Base-by-base conservation (phyloP, 2,888 invertebrate genomes). In the Cheilosia pagana region DNA sequence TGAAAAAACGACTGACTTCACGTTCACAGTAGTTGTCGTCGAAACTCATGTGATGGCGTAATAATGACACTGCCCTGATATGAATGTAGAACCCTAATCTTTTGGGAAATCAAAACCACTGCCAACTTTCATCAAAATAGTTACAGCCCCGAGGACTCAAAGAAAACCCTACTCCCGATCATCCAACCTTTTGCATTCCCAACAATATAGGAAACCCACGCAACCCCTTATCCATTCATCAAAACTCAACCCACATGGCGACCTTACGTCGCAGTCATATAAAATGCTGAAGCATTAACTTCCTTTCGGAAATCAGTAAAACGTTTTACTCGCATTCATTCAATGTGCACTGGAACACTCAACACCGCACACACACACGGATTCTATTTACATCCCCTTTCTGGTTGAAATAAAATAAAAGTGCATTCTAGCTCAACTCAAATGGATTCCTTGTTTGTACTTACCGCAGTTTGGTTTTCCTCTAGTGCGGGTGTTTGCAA, bases 401-500 rank as follows among this genome's bases (percentile, higher is more conserved):
- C 70, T 48, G 57, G 76, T 71, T 79, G 67, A 76, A 81, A 76
- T 63, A 23, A 35, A 62, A 53, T 76, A 53, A 68, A 68, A 81
- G 31, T 71, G 62, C 60, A 76, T 71, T 71, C 75, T 52, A 75
- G 70, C 68, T 50, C 55, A 45, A 65, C 28, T 21, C 21, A 41
- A 71, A 75, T 55, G 70, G 53, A 23, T 28, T 50, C 3, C 4
- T 23, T 50, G 50, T 60, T 12, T 41, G 8, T 63, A 93, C 94
- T 93, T 92, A 96, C 96, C 95, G 91, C 96, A 96, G 92, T 95
- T 95, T 78, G 96, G 95, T 92, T 95, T 95, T 92, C 96, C 95
- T 91, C 95, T 93, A 87, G 96, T 95, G 90, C 97, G 95, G 87
- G 97, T 96, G 90, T 96, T 96, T 88, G 97, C 94, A 89, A 95